Conservation (phyloP, 2,888 invertebrate species). For the Ennomos erosarius region DNA sequence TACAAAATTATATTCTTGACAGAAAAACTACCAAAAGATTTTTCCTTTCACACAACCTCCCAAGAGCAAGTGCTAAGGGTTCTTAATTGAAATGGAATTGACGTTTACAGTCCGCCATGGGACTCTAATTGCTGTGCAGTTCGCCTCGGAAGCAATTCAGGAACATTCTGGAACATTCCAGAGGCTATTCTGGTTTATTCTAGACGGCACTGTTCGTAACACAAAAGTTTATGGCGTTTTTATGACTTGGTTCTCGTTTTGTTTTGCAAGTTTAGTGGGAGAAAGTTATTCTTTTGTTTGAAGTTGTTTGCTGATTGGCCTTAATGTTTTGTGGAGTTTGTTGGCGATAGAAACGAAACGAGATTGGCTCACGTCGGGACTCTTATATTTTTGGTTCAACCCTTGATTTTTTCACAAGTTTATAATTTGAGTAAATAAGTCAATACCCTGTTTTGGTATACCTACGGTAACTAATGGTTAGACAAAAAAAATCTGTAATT, state of each 20-base stretch:
- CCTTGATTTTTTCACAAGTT: too few relatives aligned
- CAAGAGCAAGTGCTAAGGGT: conserved; percentile 50
- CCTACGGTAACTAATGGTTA: too few relatives aligned
- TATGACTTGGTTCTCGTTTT: conserved; percentile 47
- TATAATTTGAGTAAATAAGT: too few relatives aligned
- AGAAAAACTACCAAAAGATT: conserved; percentile 3
- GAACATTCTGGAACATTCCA: conserved; percentile 40
- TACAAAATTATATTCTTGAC: too few relatives aligned
- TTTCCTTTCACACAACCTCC: conserved; percentile 46
- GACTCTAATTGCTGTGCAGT: conserved; percentile 61
- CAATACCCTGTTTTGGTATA: too few relatives aligned
- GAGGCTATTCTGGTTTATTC: conserved; percentile 36
- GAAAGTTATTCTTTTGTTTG: conserved; percentile 7
- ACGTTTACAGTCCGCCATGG: conserved; percentile 54
- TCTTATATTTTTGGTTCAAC: too few relatives aligned
- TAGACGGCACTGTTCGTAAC: conserved; percentile 39
- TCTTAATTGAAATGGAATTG: conserved; percentile 68
- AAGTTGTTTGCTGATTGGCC: conserved; percentile 6
- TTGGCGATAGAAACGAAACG: too few relatives aligned
- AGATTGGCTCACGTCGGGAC: too few relatives aligned
- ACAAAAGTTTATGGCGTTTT: conserved; percentile 50
- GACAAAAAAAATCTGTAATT: too few relatives aligned
- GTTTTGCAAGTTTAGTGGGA: conserved; percentile 30
- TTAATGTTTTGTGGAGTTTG: conserved; percentile 4
- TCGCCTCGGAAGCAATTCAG: conserved; percentile 54